Evolutionary conservation across 2,797 vertebrate genomes (phyloP).

Genomic region (Podarcis lilfordi): DNA sequence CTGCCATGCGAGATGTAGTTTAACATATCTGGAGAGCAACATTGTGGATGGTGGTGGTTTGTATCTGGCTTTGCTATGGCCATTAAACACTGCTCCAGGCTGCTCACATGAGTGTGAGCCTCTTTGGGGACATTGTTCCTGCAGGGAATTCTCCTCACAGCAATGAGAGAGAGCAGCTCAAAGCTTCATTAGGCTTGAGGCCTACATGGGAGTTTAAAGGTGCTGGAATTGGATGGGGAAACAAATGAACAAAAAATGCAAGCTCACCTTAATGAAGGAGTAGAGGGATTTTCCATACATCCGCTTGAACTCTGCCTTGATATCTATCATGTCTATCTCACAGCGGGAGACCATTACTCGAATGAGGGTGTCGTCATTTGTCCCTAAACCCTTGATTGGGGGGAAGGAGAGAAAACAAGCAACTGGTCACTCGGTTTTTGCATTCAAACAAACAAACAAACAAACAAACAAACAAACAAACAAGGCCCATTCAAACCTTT

Average conservation of each 20-base stretch:
- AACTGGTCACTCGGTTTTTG: background rate
- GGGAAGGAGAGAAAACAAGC: rapidly evolving
- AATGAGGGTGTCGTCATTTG: conserved; percentile 91
- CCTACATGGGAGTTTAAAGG: background rate
- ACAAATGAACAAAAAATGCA: background rate
- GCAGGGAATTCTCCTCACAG: background rate
- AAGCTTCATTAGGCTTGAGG: background rate
- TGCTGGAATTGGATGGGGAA: background rate
- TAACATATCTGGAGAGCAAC: no score
- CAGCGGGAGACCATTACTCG: conserved; percentile 93
- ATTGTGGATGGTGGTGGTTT: no score
- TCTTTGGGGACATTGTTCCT: background rate
- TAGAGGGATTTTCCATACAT: conserved; percentile 92
- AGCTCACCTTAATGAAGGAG: conserved; percentile 96
- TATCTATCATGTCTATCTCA: conserved; percentile 94
- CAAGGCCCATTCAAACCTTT: background rate
- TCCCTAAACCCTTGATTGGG: conserved; percentile 88
- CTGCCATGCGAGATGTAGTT: no score
- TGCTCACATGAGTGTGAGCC: no score
- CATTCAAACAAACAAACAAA: background rate
- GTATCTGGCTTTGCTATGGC: background rate
- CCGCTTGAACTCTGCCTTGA: conserved; percentile 88
- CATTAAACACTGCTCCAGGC: background rate
- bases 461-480: background rate
- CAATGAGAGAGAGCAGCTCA: rapidly evolving